Evolutionary conservation across 2,113 vertebrate genomes (phyloP).

Genomic region (Megaceryle maxima): DNA sequence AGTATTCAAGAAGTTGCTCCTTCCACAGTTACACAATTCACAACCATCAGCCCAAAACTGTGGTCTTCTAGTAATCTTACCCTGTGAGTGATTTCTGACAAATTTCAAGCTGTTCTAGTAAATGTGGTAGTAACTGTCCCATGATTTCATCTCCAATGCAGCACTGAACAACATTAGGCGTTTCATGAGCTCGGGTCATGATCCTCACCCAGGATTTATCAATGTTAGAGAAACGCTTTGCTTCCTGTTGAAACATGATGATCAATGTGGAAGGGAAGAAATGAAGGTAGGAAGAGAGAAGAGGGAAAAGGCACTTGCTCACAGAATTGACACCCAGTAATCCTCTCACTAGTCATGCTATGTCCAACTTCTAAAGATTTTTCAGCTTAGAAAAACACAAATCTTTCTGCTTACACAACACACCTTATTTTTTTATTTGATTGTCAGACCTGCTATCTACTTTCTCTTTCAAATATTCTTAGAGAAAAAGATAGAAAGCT

Average conservation of each 20-base stretch:
- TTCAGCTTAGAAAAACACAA: neutral
- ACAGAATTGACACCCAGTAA: neutral
- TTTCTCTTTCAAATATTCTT: neutral
- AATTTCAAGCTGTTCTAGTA: conserved; percentile 93
- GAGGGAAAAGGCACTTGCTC: neutral
- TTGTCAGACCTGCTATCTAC: neutral
- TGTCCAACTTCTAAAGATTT: neutral
- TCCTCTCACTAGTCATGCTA: neutral
- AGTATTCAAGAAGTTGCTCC: neutral
- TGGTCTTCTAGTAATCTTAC: conserved; percentile 64
- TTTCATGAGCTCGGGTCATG: conserved; percentile 92
- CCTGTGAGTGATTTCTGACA: conserved; percentile 98
- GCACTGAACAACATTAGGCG: conserved; percentile 90
- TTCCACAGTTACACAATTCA: neutral
- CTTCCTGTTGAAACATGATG: conserved; percentile 78
- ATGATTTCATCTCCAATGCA: conserved; percentile 94
- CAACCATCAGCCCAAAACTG: neutral
- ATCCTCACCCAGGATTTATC: conserved; percentile 99
- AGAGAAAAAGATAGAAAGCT: neutral
- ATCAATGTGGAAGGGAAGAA: neutral
- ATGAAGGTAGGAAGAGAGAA: neutral
- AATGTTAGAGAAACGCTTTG: conserved; percentile 95
- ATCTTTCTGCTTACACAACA: neutral
- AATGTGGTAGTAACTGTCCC: conserved; percentile 91
- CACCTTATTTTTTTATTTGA: neutral